These are phyloP conservation scores for Mixornis gularis DNA, from an alignment of 2,113 vertebrate species.

Conservation along the genomic window DNA sequence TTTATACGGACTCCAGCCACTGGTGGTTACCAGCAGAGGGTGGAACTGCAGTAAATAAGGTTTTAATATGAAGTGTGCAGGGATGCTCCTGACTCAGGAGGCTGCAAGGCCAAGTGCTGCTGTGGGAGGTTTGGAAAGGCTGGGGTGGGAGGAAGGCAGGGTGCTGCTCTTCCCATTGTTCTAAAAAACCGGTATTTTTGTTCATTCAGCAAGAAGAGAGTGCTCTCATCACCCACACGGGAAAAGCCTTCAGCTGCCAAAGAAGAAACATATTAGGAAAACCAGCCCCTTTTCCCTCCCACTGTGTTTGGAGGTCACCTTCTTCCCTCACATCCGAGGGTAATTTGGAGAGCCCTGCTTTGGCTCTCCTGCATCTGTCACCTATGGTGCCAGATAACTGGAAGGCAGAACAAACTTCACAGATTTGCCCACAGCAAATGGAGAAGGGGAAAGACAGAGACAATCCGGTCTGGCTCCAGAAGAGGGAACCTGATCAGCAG, in stretches of 20 bases:
- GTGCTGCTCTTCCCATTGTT: background rate
- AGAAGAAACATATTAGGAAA: background rate
- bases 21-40: background rate
- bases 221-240: background rate
- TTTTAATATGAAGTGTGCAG: background rate
- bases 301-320: conserved; percentile 12
- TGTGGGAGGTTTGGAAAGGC: background rate
- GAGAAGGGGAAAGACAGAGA: background rate
- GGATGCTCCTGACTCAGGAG: background rate
- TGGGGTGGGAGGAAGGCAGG: background rate
- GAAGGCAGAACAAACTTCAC: background rate
- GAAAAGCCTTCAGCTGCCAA: background rate
- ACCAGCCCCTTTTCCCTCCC: background rate
- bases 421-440: background rate
- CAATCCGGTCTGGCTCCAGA: background rate
- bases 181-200: background rate
- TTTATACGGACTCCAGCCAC: background rate
- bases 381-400: background rate
- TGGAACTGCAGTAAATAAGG: background rate
- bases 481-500: background rate
- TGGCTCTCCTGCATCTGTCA: background rate
- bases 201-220: background rate
- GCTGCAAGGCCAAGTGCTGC: background rate
- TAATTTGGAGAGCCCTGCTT: background rate
- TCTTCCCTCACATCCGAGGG: background rate